These are phyloP conservation scores for Myrmophylax atrothorax DNA, from an alignment of 2,113 vertebrate species.

Conservation along the genomic window DNA sequence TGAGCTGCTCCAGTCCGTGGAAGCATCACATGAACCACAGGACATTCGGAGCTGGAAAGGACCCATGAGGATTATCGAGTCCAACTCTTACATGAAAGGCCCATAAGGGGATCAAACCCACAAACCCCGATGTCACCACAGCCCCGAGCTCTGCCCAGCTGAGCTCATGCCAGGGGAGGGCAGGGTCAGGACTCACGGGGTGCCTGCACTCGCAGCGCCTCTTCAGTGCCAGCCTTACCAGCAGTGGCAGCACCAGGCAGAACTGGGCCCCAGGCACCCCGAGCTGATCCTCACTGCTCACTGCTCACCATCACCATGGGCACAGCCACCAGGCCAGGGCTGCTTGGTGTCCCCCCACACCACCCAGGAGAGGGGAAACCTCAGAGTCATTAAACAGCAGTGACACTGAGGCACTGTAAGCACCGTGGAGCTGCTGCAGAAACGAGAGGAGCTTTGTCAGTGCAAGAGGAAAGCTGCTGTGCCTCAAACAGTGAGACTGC, in stretches of 20 bases:
- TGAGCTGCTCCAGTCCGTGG: neutral
- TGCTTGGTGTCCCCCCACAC: neutral
- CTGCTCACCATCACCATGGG: neutral
- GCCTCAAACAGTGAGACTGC: neutral
- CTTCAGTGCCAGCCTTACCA: neutral
- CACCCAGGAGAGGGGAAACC: neutral
- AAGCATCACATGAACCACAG: neutral
- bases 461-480: neutral
- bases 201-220: neutral
- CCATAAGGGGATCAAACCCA: neutral
- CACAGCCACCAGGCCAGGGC: neutral
- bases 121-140: neutral
- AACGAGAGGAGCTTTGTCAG: neutral
- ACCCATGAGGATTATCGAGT: too few species aligned
- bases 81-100: too few species aligned
- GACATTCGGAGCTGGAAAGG: too few species aligned
- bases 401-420: neutral
- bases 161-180: neutral
- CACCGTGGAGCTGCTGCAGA: neutral
- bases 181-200: neutral
- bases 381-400: neutral
- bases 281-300: neutral
- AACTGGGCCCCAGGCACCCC: neutral
- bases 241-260: neutral
- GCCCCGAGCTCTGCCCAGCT: neutral